Percentiles rank a stretch among this genome's conserved stretches.
Conservation (phyloP, 2,797 vertebrate genomes). For the Melanotaenia pygmaea region DNA sequence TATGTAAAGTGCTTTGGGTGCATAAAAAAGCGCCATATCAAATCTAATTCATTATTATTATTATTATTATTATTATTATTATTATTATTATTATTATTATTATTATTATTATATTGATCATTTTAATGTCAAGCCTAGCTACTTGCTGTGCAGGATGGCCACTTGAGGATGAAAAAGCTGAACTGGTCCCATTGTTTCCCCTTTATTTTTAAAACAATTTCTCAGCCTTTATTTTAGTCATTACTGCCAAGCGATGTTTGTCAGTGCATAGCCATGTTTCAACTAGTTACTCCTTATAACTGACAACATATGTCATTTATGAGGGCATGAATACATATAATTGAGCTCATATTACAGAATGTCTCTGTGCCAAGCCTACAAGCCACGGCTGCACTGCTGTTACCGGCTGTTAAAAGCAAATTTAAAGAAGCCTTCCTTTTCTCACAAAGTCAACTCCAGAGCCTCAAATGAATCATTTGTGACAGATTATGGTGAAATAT, state of each 20-base stretch:
- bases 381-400: conserved; percentile 45
- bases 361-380: conserved; percentile 55
- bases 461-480: conserved; percentile 59
- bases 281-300: conserved; percentile 44
- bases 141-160: conserved; percentile 16
- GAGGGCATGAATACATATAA: conserved; percentile 54
- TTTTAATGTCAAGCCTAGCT: conserved; percentile 10
- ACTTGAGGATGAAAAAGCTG: conserved; percentile 24
- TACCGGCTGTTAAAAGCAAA: conserved; percentile 50
- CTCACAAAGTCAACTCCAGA: conserved; percentile 33
- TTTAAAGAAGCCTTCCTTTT: conserved; percentile 47
- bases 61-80: conserved; percentile 8
- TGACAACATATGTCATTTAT: conserved; percentile 69
- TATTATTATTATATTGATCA: neutral
- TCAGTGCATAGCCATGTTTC: conserved; percentile 39
- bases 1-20: no score
- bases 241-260: conserved; percentile 41
- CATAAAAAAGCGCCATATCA: no score
- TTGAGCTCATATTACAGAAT: conserved; percentile 64
- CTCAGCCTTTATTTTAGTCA: conserved; percentile 41
- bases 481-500: conserved; percentile 51
- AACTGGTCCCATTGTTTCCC: neutral
- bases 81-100: neutral
- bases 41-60: no score
- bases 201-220: conserved; percentile 37